Evolutionary conservation across 2,113 vertebrate species (phyloP).

Genomic region (Sinosuthora webbiana): DNA sequence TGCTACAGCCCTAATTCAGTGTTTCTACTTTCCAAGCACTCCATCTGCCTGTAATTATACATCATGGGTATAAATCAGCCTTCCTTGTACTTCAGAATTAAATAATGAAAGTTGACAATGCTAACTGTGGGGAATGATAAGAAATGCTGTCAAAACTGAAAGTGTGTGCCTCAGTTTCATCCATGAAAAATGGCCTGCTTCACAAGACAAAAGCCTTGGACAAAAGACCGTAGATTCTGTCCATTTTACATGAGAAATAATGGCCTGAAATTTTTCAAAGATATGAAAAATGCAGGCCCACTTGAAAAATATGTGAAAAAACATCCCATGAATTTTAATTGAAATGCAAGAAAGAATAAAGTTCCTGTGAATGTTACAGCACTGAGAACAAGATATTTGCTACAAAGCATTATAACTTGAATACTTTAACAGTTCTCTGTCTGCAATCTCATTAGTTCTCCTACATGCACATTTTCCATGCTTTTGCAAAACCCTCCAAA

Average conservation of each 20-base stretch:
- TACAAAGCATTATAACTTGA: background rate
- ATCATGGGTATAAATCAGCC: conserved; percentile 53
- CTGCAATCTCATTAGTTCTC: conserved; percentile 15
- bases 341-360: conserved; percentile 37
- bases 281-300: conserved; percentile 35
- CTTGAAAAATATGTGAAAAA: conserved; percentile 33
- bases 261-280: conserved; percentile 36
- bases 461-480: background rate
- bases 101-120: conserved; percentile 59
- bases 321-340: conserved; percentile 59
- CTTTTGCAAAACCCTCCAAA: background rate
- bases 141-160: conserved; percentile 45
- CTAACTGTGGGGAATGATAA: conserved; percentile 55
- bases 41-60: conserved; percentile 50
- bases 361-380: background rate
- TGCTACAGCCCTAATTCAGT: background rate
- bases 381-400: conserved; percentile 23
- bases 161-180: conserved; percentile 45
- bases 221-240: conserved; percentile 46
- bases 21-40: conserved; percentile 30
- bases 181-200: conserved; percentile 64
- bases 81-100: conserved; percentile 56
- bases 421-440: background rate
- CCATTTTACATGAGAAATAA: conserved; percentile 49
- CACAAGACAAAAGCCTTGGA: conserved; percentile 54